Evolutionary conservation across 2,113 vertebrate species (phyloP).

Genomic region (Amphiprion percula): DNA sequence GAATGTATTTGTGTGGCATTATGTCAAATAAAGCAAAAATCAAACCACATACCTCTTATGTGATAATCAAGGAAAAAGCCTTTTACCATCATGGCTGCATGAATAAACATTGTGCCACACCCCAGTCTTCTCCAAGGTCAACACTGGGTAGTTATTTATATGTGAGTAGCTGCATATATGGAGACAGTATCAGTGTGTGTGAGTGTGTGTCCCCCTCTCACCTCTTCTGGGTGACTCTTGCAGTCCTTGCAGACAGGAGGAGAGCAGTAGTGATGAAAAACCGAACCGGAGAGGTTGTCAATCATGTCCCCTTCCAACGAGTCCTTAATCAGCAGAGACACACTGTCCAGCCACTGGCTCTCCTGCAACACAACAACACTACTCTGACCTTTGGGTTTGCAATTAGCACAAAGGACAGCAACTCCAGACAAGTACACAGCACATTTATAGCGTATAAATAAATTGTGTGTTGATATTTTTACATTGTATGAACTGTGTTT

Average conservation of each 20-base stretch:
- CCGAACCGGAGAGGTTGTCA: conserved; percentile 98
- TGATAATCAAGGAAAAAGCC: background rate
- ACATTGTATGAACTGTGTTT: no score
- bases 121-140: no score
- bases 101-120: background rate
- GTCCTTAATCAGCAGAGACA: conserved; percentile 99
- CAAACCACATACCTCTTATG: no score
- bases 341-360: conserved; percentile 99
- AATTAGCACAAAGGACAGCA: no score
- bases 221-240: conserved; percentile 92
- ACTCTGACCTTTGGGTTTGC: background rate
- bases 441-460: no score
- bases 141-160: background rate
- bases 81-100: background rate
- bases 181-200: background rate
- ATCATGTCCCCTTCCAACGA: conserved; percentile 98
- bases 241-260: conserved; percentile 90
- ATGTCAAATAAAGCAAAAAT: no score
- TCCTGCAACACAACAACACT: conserved; percentile 82
- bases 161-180: background rate
- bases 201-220: conserved; percentile 51
- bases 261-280: conserved; percentile 97
- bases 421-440: no score
- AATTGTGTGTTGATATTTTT: no score
- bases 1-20: no score